phyloP scores from a whole-genome alignment of 2,888 invertebrate species.

The Minunthozetes semirufus region DNA sequence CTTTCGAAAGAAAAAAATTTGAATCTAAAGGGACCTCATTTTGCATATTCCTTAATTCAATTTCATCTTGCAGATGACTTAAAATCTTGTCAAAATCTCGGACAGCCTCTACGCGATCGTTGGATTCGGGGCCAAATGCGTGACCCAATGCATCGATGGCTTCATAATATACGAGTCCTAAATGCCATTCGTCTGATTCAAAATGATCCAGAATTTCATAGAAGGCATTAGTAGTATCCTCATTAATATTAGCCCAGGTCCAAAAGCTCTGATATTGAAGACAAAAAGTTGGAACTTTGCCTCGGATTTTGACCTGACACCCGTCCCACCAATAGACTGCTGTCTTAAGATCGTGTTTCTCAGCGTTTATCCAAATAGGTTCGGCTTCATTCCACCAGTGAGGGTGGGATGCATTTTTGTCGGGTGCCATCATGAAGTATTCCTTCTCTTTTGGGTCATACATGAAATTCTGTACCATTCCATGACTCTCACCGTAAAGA shows the following conservation, averaged over 20 bases:
- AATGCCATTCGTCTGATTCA: constrained; percentile 39
- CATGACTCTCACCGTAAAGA: constrained; percentile 48
- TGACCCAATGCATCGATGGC: constrained; percentile 38
- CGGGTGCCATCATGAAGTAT: constrained; percentile 40
- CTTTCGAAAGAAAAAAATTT: neutral
- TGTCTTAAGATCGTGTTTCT: constrained; percentile 40
- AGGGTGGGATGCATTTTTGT: constrained; percentile 41
- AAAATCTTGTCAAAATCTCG: constrained; percentile 32
- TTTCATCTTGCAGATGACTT: constrained; percentile 28
- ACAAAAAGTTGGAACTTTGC: constrained; percentile 29
- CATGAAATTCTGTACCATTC: constrained; percentile 49
- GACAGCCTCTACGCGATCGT: constrained; percentile 29
- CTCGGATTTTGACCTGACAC: constrained; percentile 41
- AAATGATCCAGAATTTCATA: constrained; percentile 32
- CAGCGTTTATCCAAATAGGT: constrained; percentile 43
- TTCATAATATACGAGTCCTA: constrained; percentile 41
- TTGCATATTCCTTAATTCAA: constrained; percentile 31
- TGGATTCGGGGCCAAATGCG: constrained; percentile 32
- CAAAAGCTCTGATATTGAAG: constrained; percentile 34
- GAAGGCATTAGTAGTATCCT: constrained; percentile 33
- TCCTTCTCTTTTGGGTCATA: constrained; percentile 46
- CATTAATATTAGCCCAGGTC: constrained; percentile 32
- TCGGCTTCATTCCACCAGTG: constrained; percentile 44
- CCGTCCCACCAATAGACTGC: constrained; percentile 44
- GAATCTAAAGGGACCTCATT: constrained; percentile 20